Conservation (phyloP, 1,140 invertebrate genomes). For the Zophobas morio region DNA sequence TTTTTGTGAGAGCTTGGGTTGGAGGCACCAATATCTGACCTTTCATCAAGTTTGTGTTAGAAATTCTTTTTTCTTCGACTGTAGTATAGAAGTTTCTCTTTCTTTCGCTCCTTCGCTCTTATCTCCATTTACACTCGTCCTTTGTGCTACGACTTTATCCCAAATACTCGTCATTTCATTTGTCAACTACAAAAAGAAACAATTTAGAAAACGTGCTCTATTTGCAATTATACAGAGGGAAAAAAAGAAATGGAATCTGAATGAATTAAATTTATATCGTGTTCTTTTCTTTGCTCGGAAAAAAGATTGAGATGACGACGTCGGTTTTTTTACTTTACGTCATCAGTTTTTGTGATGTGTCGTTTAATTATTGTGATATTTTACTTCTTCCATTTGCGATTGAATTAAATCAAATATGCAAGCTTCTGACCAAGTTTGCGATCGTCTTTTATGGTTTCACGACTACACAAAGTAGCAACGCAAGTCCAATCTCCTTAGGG, state of each 20-base stretch:
- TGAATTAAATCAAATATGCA: not conserved
- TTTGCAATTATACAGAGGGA: slow-evolving; percentile 37
- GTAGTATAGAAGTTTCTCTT: slow-evolving; percentile 6
- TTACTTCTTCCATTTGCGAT: not conserved
- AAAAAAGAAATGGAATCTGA: slow-evolving; percentile 43
- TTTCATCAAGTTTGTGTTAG: slow-evolving; percentile 30
- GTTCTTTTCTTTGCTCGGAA: slow-evolving; percentile 1
- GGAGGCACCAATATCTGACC: slow-evolving; percentile 24
- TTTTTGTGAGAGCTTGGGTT: slow-evolving; percentile 2
- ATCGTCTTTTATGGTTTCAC: slow-evolving; percentile 25
- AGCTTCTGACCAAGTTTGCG: slow-evolving; percentile 5
- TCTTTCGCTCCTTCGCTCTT: slow-evolving; percentile 22
- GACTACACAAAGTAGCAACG: slow-evolving; percentile 24
- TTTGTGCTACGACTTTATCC: slow-evolving; percentile 32
- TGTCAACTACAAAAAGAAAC: slow-evolving; percentile 50
- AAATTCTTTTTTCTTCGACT: slow-evolving; percentile 14
- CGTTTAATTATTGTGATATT: slow-evolving; percentile 4
- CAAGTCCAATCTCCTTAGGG: slow-evolving; percentile 41
- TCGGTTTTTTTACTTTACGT: not conserved
- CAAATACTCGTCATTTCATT: slow-evolving; percentile 39
- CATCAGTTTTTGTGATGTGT: not conserved
- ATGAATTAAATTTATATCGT: slow-evolving; percentile 49
- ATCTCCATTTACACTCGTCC: slow-evolving; percentile 49
- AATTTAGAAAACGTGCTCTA: slow-evolving; percentile 48
- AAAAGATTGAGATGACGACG: not conserved